phyloP scores from a whole-genome alignment of 2,888 invertebrate genomes.

The Acanthosepion pharaonis region DNA sequence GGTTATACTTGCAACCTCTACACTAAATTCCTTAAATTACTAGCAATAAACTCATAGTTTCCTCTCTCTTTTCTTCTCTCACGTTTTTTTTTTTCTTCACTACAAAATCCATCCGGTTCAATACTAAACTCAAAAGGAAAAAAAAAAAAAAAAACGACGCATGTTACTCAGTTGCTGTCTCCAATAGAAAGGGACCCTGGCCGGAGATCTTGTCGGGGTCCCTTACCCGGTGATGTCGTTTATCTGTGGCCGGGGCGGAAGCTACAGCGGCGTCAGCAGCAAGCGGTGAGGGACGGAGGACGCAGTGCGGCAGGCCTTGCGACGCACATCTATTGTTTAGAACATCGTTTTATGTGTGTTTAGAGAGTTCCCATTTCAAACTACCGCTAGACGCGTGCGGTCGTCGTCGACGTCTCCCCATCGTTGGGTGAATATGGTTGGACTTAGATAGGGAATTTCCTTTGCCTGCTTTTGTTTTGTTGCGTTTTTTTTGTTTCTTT shows the following conservation, averaged over 20 bases:
- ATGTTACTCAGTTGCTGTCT: not conserved
- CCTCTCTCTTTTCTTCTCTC: not conserved
- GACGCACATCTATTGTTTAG: not conserved
- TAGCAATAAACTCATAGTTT: not conserved
- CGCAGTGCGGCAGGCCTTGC: not conserved
- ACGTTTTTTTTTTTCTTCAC: not conserved
- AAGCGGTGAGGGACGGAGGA: not conserved
- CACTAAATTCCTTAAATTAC: not conserved
- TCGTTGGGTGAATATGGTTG: not conserved
- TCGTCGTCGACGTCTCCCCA: not conserved
- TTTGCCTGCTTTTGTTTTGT: not conserved
- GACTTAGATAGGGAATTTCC: not conserved
- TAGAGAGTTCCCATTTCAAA: constrained; percentile 33
- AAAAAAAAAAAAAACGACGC: not conserved
- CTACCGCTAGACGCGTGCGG: not conserved
- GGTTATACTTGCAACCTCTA: not conserved
- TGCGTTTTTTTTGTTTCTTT: not conserved
- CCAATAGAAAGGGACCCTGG: not conserved
- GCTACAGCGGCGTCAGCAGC: not conserved
- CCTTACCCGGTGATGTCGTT: not conserved
- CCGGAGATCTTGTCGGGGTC: not conserved
- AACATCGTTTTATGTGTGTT: not conserved
- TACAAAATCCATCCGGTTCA: not conserved
- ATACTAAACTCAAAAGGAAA: not conserved
- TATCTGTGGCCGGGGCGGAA: constrained; percentile 1